These are phyloP conservation scores for Archilochus colubris DNA, from an alignment of 2,113 vertebrate species.

Conservation along the genomic window DNA sequence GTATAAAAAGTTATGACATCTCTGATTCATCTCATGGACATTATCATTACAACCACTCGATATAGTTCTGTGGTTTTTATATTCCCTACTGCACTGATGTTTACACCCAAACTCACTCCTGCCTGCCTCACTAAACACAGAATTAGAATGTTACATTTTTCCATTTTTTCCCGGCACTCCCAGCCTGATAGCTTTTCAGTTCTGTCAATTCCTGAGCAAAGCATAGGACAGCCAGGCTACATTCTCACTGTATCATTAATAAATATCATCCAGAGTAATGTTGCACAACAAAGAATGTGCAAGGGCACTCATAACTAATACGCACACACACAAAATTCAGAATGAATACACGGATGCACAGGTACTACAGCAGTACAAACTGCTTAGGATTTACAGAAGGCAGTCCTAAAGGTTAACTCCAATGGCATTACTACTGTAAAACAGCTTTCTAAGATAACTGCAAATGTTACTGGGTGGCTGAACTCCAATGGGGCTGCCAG, in stretches of 20 bases:
- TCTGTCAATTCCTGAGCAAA: not conserved
- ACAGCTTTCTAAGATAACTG: not conserved
- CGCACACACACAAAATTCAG: not conserved
- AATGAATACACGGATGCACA: not conserved
- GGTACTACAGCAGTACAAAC: not conserved
- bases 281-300: not conserved
- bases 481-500: not conserved
- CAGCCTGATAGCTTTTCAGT: not conserved
- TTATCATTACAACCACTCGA: not conserved
- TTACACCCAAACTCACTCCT: slow-evolving; percentile 18
- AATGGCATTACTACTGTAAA: not conserved
- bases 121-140: not conserved
- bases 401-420: not conserved
- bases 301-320: fast-evolving
- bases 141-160: not conserved
- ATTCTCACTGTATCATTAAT: not conserved
- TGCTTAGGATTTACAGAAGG: not conserved
- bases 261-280: not conserved
- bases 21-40: not conserved
- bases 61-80: not conserved
- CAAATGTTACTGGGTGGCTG: not conserved
- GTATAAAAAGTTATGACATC: not conserved
- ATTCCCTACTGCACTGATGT: not conserved
- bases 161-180: not conserved
- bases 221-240: not conserved